Conservation (phyloP, 1,140 invertebrate genomes). For the Mesaphorura yosii region DNA sequence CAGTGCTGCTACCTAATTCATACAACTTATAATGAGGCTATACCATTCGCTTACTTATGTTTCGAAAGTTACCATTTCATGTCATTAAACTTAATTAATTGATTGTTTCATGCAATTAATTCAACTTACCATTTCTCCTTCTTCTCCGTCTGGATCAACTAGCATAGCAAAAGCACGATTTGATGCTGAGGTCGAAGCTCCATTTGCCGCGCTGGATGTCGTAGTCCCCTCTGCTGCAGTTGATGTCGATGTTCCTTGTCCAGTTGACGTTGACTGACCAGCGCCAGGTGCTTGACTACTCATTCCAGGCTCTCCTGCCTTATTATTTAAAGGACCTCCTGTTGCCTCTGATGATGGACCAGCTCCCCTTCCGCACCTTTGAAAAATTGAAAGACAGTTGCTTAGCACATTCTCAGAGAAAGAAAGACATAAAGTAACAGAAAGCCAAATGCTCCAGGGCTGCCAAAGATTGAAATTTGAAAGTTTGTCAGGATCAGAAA, state of each 20-base stretch:
- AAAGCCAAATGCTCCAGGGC: too few relatives aligned
- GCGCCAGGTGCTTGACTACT: constrained; percentile 33
- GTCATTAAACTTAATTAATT: too few relatives aligned
- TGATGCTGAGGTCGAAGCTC: constrained; percentile 33
- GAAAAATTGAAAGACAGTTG: background rate
- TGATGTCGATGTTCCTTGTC: constrained; percentile 6
- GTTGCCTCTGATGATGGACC: constrained; percentile 27
- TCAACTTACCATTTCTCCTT: constrained; percentile 81
- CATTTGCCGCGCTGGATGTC: constrained; percentile 1
- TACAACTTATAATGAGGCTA: too few relatives aligned
- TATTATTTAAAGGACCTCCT: constrained; percentile 38
- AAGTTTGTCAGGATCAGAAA: too few relatives aligned
- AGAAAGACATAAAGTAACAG: background rate
- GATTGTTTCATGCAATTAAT: too few relatives aligned
- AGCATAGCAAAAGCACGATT: constrained; percentile 33
- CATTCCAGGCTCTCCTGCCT: constrained; percentile 46
- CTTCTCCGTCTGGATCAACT: constrained; percentile 48
- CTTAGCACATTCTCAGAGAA: too few relatives aligned
- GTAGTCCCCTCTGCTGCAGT: background rate
- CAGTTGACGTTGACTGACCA: constrained; percentile 9
- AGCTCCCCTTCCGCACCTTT: constrained; percentile 29
- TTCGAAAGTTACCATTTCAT: too few relatives aligned
- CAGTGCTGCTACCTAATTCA: too few relatives aligned
- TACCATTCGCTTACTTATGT: too few relatives aligned
- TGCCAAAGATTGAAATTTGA: too few relatives aligned